These are phyloP conservation scores for Leptodirus hochenwartii DNA, from an alignment of 2,888 invertebrate genomes.

Conservation along the genomic window DNA sequence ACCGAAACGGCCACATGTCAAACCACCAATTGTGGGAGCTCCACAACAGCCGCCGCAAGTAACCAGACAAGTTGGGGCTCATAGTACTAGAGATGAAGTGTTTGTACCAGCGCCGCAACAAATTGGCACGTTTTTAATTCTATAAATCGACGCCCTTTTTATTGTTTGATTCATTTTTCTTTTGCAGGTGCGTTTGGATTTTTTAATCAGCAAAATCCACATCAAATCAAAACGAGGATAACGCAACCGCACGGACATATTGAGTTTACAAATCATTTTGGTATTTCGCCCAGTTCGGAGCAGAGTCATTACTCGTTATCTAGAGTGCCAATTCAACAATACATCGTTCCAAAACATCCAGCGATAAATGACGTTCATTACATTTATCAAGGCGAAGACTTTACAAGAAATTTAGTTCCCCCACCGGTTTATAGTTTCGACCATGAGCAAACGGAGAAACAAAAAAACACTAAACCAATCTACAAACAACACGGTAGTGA, in stretches of 20 bases:
- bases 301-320: conserved; percentile 26
- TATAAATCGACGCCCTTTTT: conserved; percentile 1
- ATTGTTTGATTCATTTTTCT: conserved; percentile 4
- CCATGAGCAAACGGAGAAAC: conserved; percentile 11
- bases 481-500: conserved; percentile 11
- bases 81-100: conserved; percentile 24
- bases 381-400: conserved; percentile 21
- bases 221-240: conserved; percentile 28
- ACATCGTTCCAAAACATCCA: conserved; percentile 16
- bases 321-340: conserved; percentile 22
- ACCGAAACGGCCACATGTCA: conserved; percentile 22
- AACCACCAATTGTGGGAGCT: no score
- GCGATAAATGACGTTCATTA: conserved; percentile 17
- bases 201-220: conserved; percentile 9
- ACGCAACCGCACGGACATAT: conserved; percentile 25
- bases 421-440: conserved; percentile 29
- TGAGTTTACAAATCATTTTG: conserved; percentile 20
- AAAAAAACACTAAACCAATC: conserved; percentile 11
- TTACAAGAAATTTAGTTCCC: conserved; percentile 28
- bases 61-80: conserved; percentile 16
- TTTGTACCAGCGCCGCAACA: conserved; percentile 19
- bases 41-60: no score
- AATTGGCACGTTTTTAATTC: background rate
- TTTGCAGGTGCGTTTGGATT: conserved; percentile 9
- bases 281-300: conserved; percentile 16